Conservation (phyloP, 37 sponge, comb jelly and placozoan species). For the Ephydatia muelleri region DNA sequence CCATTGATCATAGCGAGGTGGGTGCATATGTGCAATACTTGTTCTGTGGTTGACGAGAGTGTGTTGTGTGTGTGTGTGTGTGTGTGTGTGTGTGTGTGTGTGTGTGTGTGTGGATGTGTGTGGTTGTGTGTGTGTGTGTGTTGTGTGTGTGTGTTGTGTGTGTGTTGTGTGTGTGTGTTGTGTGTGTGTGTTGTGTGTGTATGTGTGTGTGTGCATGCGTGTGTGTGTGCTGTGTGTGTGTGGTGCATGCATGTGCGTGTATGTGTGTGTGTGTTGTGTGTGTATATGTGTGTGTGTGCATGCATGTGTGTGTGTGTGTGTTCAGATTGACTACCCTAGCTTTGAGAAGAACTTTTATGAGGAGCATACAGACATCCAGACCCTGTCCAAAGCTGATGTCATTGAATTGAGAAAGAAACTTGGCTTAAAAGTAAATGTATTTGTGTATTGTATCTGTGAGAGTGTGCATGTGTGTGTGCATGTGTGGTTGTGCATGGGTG, state of each 20-base stretch:
- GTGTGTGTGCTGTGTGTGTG: too few species aligned
- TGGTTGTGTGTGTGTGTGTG: too few species aligned
- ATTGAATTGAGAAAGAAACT: conserved; percentile 74
- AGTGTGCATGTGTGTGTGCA: neutral
- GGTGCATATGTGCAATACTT: neutral
- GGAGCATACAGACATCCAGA: conserved; percentile 72
- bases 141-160: too few species aligned
- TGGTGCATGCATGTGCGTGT: neutral
- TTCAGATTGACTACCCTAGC: conserved; percentile 76
- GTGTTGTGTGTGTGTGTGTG: too few species aligned
- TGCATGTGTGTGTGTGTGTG: neutral
- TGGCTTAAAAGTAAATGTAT: conserved; percentile 68
- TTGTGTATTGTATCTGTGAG: neutral
- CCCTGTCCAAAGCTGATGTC: conserved; percentile 53
- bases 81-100: neutral
- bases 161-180: too few species aligned
- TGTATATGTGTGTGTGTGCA: neutral
- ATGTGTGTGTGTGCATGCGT: too few species aligned
- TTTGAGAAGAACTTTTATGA: conserved; percentile 91
- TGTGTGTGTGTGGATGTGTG: too few species aligned
- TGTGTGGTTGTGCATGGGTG: too few species aligned
- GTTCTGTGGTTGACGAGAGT: too few species aligned
- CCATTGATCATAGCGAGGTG: conserved; percentile 75
- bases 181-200: too few species aligned
- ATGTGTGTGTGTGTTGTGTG: neutral